These are phyloP conservation scores for Tamias sibiricus DNA, from an alignment of 2,113 vertebrate species.

Conservation along the genomic window DNA sequence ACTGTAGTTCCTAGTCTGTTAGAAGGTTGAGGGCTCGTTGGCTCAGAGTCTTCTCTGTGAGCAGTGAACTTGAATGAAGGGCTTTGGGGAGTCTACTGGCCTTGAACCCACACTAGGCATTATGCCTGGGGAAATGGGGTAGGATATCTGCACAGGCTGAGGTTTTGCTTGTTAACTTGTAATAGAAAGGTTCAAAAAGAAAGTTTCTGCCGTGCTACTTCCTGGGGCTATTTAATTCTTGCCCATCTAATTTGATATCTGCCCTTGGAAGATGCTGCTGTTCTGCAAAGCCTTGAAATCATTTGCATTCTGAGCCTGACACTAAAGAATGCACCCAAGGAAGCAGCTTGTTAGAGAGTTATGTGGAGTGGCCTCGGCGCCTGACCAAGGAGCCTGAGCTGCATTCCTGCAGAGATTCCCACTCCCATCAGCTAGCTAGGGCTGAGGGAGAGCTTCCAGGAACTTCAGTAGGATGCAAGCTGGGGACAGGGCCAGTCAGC, in stretches of 20 bases:
- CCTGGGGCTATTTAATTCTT: conserved; percentile 26
- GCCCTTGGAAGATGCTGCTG: conserved; percentile 54
- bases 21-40: background rate
- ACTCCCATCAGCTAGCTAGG: conserved; percentile 60
- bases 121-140: background rate
- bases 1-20: background rate
- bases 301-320: conserved; percentile 68
- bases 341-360: conserved; percentile 70
- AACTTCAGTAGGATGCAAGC: conserved; percentile 48
- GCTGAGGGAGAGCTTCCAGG: conserved; percentile 67
- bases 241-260: conserved; percentile 53
- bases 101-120: background rate
- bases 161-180: conserved; percentile 25
- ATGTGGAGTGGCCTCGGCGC: conserved; percentile 73
- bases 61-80: background rate
- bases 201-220: conserved; percentile 24
- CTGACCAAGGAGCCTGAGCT: conserved; percentile 60
- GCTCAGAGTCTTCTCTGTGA: conserved; percentile 28
- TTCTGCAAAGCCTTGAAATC: conserved; percentile 45
- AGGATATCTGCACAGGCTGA: background rate
- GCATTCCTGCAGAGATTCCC: conserved; percentile 73
- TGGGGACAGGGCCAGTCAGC: conserved; percentile 54
- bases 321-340: conserved; percentile 73
- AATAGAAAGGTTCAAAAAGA: conserved; percentile 18
- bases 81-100: background rate